Base-by-base conservation (phyloP, 2,888 invertebrate genomes). In the Luffia ferchaultella region DNA sequence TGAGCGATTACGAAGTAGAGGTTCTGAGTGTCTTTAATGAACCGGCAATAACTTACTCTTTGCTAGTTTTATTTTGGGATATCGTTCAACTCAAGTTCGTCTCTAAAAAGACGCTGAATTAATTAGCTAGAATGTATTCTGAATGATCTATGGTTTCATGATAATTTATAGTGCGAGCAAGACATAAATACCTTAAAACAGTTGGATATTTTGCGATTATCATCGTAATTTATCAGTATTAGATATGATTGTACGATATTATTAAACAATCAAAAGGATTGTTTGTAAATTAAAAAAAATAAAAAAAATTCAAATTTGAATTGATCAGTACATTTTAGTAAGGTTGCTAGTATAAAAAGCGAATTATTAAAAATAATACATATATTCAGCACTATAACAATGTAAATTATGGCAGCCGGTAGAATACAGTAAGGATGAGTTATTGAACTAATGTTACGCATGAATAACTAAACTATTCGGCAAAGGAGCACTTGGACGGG, bases 11-110 rank as follows among this genome's bases (percentile, higher is more conserved):
- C 42, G 48, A 48, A 48, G 48, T 48, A 16, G 30, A 60, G 57
- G 56, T 56, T 57, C 51, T 63, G 76, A 72, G 78, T 76, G 71
- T 67, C 65, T 71, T 73, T 76, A 76, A 77, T 70, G 73, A 74
- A 74, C 59, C 61, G 54, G 61, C 70, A 63, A 73, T 76, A 76
- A 76, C 68, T 77, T 79, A 77, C 72, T 73, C 70, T 42, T 66
- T 73, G 68, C 65, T 7, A 68, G 71, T 75, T 72, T 71, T 68
- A 64, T 75, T 76, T 76, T 70, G 73, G 73, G 73, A 76, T 78
- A 70, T 73, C 76, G 76, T 76, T 74, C 72, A 70, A 64, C 70
- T 67, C 68, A 68, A 60, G 62, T 67, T 65, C 16, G 20, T 63
- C 62, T 65, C 68, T 67, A 63, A 67, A 73, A 76, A 75, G 70